Percentiles rank a stretch among this genome's conserved stretches.
Evolutionary conservation across 2,797 vertebrate genomes (phyloP).

Genomic region (Crocidura indochinensis): DNA sequence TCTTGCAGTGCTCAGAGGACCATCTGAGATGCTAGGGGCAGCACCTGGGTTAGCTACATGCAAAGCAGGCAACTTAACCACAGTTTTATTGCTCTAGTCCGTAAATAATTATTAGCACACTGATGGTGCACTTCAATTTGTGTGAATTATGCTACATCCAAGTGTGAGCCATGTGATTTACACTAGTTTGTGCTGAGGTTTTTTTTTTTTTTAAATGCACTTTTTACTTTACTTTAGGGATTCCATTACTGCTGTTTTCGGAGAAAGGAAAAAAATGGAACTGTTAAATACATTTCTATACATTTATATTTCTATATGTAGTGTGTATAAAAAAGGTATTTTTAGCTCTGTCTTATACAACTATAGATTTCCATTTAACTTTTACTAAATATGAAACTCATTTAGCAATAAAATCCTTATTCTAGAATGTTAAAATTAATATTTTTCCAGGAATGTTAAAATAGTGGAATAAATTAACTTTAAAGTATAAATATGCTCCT

Average conservation of each 20-base stretch:
- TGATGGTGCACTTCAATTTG: no score
- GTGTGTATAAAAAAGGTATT: conserved; percentile 32
- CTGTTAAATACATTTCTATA: background rate
- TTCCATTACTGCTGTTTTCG: conserved; percentile 29
- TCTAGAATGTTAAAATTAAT: background rate
- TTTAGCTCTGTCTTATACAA: background rate
- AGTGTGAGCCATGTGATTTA: no score
- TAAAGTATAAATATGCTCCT: conserved; percentile 54
- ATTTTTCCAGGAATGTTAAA: conserved; percentile 58
- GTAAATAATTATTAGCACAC: no score
- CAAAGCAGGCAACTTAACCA: no score
- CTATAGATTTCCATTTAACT: conserved; percentile 14
- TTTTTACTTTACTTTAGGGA: background rate
- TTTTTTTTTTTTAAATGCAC: conserved; percentile 5
- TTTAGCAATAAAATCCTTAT: conserved; percentile 13
- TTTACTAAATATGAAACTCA: background rate
- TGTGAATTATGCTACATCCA: no score
- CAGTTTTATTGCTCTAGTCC: no score
- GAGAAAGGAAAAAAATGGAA: conserved; percentile 2
- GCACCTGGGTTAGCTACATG: no score
- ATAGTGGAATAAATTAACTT: conserved; percentile 33
- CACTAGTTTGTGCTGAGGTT: background rate
- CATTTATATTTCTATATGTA: background rate
- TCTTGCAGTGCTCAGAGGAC: no score
- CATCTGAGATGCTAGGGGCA: no score